Evolutionary conservation across 2,888 invertebrate genomes (phyloP).

Genomic region (Acanthococcus lagerstroemiae): DNA sequence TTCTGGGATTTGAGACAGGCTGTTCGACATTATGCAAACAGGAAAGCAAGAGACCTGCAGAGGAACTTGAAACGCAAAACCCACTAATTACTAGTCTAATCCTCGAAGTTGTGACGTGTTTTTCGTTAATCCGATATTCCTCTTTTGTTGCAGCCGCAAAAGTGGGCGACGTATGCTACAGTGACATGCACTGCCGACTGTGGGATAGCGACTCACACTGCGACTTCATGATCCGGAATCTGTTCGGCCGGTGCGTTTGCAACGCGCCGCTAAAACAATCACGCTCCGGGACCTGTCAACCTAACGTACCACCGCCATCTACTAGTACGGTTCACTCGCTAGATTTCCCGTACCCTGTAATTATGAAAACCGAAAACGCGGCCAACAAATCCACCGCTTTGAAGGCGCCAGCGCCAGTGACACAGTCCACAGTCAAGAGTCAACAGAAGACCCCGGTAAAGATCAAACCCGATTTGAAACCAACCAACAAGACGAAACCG

Average conservation of each 20-base stretch:
- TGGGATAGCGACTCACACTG: conserved; percentile 76
- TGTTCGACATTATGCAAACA: too few species aligned
- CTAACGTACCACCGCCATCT: conserved; percentile 7
- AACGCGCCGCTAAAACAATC: conserved; percentile 43
- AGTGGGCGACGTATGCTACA: conserved; percentile 79
- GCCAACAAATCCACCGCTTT: background rate
- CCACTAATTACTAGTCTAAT: too few species aligned
- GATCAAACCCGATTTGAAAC: conserved; percentile 1
- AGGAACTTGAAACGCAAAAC: too few species aligned
- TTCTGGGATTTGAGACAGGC: too few species aligned
- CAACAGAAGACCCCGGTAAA: background rate
- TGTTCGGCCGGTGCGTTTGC: conserved; percentile 81
- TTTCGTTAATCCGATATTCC: conserved; percentile 3
- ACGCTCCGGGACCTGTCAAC: conserved; percentile 20
- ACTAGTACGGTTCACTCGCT: conserved; percentile 14
- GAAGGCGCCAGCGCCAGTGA: too few species aligned
- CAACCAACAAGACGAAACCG: background rate
- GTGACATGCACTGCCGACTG: conserved; percentile 76
- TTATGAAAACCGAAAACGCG: conserved; percentile 8
- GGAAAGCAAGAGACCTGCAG: too few species aligned
- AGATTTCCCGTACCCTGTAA: conserved; percentile 9
- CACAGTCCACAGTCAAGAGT: background rate
- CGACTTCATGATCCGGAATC: conserved; percentile 77
- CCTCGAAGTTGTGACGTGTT: too few species aligned
- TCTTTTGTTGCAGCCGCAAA: conserved; percentile 55